Conservation (phyloP, 2,797 vertebrate genomes). For the Okamejei kenojei region DNA sequence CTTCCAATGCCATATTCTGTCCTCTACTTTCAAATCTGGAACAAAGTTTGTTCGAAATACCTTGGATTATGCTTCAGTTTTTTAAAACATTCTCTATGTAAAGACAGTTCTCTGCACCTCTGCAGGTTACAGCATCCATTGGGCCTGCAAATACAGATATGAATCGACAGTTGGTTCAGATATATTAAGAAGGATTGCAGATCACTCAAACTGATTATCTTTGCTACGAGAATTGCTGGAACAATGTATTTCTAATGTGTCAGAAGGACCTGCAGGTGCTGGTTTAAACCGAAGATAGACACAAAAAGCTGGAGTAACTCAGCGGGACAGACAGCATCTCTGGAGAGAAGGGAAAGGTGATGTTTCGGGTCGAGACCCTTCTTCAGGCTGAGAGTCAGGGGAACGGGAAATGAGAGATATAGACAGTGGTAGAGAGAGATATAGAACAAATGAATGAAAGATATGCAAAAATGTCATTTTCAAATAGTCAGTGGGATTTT, state of each 20-base stretch:
- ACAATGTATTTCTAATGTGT: neutral
- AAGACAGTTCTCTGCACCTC: neutral
- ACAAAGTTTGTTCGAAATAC: neutral
- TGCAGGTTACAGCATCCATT: neutral
- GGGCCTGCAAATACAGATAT: neutral
- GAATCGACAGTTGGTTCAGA: neutral
- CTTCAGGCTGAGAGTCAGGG: no score
- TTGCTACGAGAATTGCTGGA: neutral
- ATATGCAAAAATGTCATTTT: no score
- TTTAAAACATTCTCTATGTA: neutral
- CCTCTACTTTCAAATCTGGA: neutral
- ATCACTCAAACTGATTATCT: neutral
- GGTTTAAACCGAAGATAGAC: neutral
- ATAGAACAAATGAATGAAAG: no score
- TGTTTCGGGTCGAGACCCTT: no score
- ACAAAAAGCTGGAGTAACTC: no score
- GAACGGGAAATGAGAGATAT: no score
- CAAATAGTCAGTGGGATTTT: no score
- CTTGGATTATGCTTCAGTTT: neutral
- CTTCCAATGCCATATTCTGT: neutral
- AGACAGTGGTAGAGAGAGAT: no score
- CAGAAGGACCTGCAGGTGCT: neutral
- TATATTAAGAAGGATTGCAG: neutral
- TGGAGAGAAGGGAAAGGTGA: no score
- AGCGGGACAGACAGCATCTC: no score